Conservation (phyloP, 2,888 invertebrate genomes). For the Amorpha juglandis region DNA sequence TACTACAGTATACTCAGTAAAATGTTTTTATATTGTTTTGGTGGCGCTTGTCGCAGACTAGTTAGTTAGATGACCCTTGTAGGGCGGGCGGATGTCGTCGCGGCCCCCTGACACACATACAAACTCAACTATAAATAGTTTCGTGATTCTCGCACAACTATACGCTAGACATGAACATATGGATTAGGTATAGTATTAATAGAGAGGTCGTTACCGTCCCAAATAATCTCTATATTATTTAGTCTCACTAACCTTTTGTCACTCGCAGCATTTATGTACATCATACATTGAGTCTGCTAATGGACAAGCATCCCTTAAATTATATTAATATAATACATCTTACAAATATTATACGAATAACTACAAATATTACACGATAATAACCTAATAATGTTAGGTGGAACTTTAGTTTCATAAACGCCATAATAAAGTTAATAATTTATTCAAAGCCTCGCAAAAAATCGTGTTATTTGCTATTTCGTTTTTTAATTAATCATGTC, state of each 20-base stretch:
- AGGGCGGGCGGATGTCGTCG: constrained; percentile 67
- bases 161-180: constrained; percentile 73
- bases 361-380: too few species aligned
- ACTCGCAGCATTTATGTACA: background rate
- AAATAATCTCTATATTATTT: constrained; percentile 62
- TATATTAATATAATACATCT: too few species aligned
- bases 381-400: too few species aligned
- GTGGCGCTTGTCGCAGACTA: constrained; percentile 20
- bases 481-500: too few species aligned
- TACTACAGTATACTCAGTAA: background rate
- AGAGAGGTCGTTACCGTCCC: constrained; percentile 42
- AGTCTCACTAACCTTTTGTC: background rate
- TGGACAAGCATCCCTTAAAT: too few species aligned
- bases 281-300: too few species aligned
- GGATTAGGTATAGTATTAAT: constrained; percentile 48
- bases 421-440: background rate
- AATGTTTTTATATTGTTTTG: background rate
- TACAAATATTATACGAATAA: too few species aligned
- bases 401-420: background rate
- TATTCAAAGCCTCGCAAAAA: too few species aligned
- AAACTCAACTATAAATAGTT: constrained; percentile 76
- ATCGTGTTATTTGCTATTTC: too few species aligned
- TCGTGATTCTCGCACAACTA: constrained; percentile 67
- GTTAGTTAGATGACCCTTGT: constrained; percentile 67
- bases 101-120: constrained; percentile 82